Percentiles rank a stretch among this genome's conserved stretches.
These are phyloP conservation scores for Tragelaphus scriptus DNA, from an alignment of 2,113 vertebrate species.

Conservation along the genomic window DNA sequence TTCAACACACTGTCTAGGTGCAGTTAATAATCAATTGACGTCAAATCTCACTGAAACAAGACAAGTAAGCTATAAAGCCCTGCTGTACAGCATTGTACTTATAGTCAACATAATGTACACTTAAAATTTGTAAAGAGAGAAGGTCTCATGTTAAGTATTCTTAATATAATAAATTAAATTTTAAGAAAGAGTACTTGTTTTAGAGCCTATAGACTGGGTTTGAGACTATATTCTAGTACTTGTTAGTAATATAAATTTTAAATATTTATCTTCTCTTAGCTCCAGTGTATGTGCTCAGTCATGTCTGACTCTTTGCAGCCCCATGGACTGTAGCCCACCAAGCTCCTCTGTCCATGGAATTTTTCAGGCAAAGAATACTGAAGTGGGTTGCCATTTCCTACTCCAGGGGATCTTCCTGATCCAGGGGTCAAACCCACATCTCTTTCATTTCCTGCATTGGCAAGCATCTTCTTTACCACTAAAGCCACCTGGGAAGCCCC, in stretches of 20 bases:
- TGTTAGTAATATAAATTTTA: rapidly evolving
- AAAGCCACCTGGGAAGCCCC: not conserved
- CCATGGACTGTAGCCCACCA: not conserved
- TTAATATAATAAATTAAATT: not conserved
- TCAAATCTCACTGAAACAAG: not conserved
- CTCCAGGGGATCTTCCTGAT: not conserved
- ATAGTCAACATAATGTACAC: not conserved
- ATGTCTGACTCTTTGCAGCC: not conserved
- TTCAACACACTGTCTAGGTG: not conserved
- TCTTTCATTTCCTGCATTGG: not conserved
- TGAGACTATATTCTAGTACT: not conserved
- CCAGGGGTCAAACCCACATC: not conserved
- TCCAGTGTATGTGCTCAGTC: not conserved
- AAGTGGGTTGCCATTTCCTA: not conserved
- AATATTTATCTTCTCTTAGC: not conserved
- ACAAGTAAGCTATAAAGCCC: not conserved
- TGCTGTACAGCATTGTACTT: not conserved
- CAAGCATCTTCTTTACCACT: not conserved
- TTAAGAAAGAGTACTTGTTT: not conserved
- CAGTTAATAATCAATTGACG: not conserved
- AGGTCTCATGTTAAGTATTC: not conserved
- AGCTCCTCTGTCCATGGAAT: not conserved
- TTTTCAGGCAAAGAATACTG: not conserved
- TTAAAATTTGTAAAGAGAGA: not conserved
- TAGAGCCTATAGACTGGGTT: not conserved